Base-by-base conservation (phyloP, 2,888 invertebrate genomes). In the Choreutis nemorana region DNA sequence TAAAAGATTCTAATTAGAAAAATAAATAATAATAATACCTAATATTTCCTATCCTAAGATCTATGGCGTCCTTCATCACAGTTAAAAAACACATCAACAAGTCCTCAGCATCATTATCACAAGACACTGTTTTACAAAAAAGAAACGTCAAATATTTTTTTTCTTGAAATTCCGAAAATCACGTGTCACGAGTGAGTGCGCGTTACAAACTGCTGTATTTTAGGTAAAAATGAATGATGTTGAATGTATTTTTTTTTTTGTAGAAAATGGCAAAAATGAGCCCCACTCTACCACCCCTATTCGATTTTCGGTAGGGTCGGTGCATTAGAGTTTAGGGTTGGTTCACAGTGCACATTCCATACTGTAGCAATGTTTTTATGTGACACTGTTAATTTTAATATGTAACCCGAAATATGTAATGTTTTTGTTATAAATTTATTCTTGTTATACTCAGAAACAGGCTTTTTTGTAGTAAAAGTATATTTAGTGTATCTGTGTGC, bases 221-320 rank as follows among this genome's bases (percentile, higher is more conserved):
- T 75, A 65, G 50, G 73, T 75, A 75, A 77, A 73, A 77, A 72
- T 62, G 60, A 50, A 59, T 66, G 62, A n/a, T n/a, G n/a, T n/a
- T 50, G 41, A 16, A 37, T 44, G 44, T 45, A 44, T 53, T 45
- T 60, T 62, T 64, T 71, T 67, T 72, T 77, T 67, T 64, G 57
- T 58, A 54, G 62, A 65, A 78, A 75, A 75, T 66, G 65, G 64
- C 73, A 70, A 77, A 73, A 73, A 61, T 62, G 36, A 48, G 53
- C 67, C 67, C 72, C 64, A 62, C 57, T 58, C 61, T 55, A 47
- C 50, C 55, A 53, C 67, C 68, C 66, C 52, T 54, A 39, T 36
- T 52, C 52, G 58, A 60, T 63, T 59, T 60, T 57, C 55, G 55
- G 58, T 56, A 62, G 50, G 68, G 77, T 67, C 68, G 66, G 73